phyloP scores from a whole-genome alignment of 2,113 vertebrate species.

The Aldabrachelys gigantea region DNA sequence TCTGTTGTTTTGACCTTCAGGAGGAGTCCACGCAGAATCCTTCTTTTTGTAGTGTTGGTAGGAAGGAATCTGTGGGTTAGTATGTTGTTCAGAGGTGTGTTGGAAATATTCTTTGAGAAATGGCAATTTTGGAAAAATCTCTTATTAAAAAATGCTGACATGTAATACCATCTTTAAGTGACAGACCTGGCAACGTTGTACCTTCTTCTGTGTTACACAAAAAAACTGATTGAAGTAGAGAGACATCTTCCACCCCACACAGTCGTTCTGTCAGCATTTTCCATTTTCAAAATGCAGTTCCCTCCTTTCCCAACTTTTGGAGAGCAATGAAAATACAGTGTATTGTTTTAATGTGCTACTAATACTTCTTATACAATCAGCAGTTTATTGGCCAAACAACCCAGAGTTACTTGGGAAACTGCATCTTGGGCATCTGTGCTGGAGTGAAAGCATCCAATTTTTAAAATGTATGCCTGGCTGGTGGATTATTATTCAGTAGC shows the following conservation, averaged over 20 bases:
- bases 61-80: too few species aligned
- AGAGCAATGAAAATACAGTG: not conserved
- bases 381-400: not conserved
- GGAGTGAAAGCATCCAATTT: not conserved
- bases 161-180: conserved; percentile 16
- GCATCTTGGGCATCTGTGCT: conserved; percentile 34
- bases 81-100: too few species aligned
- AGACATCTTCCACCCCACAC: conserved; percentile 11
- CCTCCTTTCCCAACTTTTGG: conserved; percentile 6
- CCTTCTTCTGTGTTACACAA: conserved; percentile 52
- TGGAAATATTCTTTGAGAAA: not conserved
- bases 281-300: not conserved
- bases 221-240: conserved; percentile 41
- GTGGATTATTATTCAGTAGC: conserved; percentile 52
- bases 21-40: too few species aligned
- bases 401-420: not conserved
- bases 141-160: conserved; percentile 31
- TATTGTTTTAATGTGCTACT: not conserved
- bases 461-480: conserved; percentile 41
- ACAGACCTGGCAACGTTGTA: conserved; percentile 45
- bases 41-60: too few species aligned
- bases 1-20: too few species aligned
- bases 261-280: not conserved
- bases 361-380: conserved; percentile 12
- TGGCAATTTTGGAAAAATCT: not conserved